phyloP scores from a whole-genome alignment of 2,888 invertebrate species.

The Dichetophora obliterata region DNA sequence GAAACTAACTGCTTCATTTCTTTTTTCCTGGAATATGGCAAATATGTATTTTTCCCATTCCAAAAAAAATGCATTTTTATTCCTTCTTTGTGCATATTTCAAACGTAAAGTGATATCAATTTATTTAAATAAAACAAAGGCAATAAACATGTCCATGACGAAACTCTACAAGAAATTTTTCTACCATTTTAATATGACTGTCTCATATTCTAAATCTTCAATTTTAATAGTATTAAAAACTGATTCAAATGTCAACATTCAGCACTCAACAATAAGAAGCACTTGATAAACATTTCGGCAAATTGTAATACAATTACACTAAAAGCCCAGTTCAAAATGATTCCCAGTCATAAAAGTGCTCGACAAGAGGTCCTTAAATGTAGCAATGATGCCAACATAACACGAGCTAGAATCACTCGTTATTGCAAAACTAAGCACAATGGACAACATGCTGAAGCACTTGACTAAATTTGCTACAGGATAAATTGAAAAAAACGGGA shows the following conservation, averaged over 20 bases:
- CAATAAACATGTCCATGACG: no score
- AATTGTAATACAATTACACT: constrained; percentile 35
- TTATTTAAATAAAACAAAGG: no score
- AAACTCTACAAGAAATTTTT: no score
- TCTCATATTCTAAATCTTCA: no score
- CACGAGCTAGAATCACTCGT: constrained; percentile 14
- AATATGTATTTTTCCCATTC: no score
- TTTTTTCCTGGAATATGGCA: no score
- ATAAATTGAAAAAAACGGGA: not conserved
- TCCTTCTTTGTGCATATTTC: no score
- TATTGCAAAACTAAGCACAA: constrained; percentile 10
- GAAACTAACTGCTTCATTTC: no score
- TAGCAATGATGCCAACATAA: constrained; percentile 9
- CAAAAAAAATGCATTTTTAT: no score
- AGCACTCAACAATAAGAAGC: not conserved
- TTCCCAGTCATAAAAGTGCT: not conserved
- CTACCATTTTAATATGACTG: no score
- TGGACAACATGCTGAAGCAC: constrained; percentile 19
- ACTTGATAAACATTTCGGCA: constrained; percentile 20
- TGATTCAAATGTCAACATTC: constrained; percentile 7
- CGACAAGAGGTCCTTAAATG: not conserved
- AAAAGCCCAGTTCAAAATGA: constrained; percentile 27
- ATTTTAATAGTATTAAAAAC: not conserved
- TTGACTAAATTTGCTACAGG: not conserved
- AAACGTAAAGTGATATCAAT: no score